phyloP scores from a whole-genome alignment of 2,113 vertebrate genomes.

The Scophthalmus maximus region DNA sequence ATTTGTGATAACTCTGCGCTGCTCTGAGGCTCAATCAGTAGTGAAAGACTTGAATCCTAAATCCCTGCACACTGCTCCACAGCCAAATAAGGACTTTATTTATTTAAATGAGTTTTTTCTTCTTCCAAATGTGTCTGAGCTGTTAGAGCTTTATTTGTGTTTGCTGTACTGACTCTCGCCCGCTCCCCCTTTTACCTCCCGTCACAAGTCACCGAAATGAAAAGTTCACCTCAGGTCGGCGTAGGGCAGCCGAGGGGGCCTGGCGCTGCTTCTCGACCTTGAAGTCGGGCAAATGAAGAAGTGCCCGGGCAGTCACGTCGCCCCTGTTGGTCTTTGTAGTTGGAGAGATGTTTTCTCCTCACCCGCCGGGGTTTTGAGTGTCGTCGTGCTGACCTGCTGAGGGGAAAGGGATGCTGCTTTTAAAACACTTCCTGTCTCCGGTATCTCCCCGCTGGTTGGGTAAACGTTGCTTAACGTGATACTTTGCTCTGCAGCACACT shows the following conservation, averaged over 20 bases:
- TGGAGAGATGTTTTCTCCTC: background rate
- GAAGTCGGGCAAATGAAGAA: slow-evolving; percentile 56
- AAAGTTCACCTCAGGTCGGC: slow-evolving; percentile 8
- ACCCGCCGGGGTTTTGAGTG: background rate
- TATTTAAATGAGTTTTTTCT: background rate
- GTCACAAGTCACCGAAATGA: slow-evolving; percentile 30
- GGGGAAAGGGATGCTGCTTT: slow-evolving; percentile 11
- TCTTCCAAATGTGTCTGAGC: background rate
- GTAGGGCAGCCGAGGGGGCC: background rate
- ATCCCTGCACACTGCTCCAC: too few relatives aligned
- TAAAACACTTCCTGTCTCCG: slow-evolving; percentile 24
- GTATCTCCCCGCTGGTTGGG: background rate
- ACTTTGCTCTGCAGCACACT: slow-evolving; percentile 49
- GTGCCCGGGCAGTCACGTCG: slow-evolving; percentile 5
- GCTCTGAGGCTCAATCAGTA: background rate
- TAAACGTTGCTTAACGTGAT: slow-evolving; percentile 45
- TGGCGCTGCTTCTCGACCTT: slow-evolving; percentile 36
- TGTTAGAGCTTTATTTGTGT: slow-evolving; percentile 6
- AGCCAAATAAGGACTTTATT: background rate
- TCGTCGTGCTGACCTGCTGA: slow-evolving; percentile 19
- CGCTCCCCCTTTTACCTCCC: background rate
- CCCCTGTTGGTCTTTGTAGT: slow-evolving; percentile 32
- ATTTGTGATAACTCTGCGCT: too few relatives aligned
- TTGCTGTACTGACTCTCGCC: slow-evolving; percentile 4
- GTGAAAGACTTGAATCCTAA: background rate